Base-by-base conservation (phyloP, 2,888 invertebrate species). In the Ophioninae sp. region DNA sequence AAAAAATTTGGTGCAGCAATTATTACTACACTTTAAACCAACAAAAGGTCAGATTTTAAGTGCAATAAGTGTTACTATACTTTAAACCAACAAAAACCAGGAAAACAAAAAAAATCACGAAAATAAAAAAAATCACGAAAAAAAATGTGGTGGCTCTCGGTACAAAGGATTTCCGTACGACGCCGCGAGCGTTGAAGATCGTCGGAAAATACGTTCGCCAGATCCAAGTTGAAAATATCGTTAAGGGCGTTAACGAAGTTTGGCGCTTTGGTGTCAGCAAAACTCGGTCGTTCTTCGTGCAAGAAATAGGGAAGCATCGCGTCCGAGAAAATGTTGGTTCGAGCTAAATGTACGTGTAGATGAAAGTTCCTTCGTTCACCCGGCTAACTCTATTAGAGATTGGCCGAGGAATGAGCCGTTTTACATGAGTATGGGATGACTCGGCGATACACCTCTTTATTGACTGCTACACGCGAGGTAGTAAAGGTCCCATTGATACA, bases 321-420 rank as follows among this genome's bases (percentile, higher is more conserved):
- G 13, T 65, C 64, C 67, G 44, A 41, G 64, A 74, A 64, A 75
- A 59, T 71, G 22, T 64, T 13, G 30, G 20, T 61, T 39, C 41
- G 64, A 64, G 22, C 37, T 59, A 79, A 75, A 79, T 82, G 59
- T 51, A 69, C 22, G 67, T 41, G 56, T 58, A 39, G 3, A 69
- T 58, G 20, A 39, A 59, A 39, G 37, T 51, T 58, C 23, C 30
- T 58, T n/a, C 20, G 23, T 37, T 58, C 61, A 1, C 58, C 61
- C 76, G 61, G 37, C 74, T 71, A 79, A 82, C 65, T 65, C 65
- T 65, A 75, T 82, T 79, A 74, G 65, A 68, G 56, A 30, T 22
- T 64, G 64, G 44, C 39, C 30, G 23, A 61, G 56, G 67, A 13
- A 61, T 71, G 76, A 63, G 51, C 13, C 39, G 9, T 44, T 51